Percentiles rank a stretch among this genome's conserved stretches.
These are phyloP conservation scores for Trinectes maculatus DNA, from an alignment of 2,113 vertebrate species.

Conservation along the genomic window DNA sequence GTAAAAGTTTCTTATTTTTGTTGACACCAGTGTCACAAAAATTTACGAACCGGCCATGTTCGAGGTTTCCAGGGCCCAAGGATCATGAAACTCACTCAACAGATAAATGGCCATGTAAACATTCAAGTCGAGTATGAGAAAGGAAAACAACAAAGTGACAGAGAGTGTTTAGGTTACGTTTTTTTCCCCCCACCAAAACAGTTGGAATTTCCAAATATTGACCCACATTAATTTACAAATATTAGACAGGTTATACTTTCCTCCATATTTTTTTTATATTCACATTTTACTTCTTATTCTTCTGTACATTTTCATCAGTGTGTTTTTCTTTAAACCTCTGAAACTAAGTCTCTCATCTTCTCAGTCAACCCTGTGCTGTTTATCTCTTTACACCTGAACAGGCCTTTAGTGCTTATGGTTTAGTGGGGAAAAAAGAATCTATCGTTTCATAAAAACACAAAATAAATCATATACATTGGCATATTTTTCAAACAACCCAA, in stretches of 20 bases:
- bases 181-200: constrained; percentile 9
- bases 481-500: constrained; percentile 28
- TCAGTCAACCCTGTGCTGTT: constrained; percentile 16
- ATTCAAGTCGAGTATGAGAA: constrained; percentile 46
- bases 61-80: constrained; percentile 44
- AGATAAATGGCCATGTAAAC: constrained; percentile 56
- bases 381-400: constrained; percentile 32
- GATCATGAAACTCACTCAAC: constrained; percentile 64
- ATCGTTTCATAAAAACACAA: constrained; percentile 32
- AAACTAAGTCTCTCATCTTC: constrained; percentile 24
- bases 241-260: background rate
- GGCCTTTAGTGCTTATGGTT: constrained; percentile 19
- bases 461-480: constrained; percentile 33
- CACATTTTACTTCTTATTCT: too few species aligned
- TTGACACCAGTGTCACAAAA: constrained; percentile 28
- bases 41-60: constrained; percentile 47
- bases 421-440: constrained; percentile 36
- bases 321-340: constrained; percentile 11
- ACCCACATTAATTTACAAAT: background rate
- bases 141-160: constrained; percentile 52
- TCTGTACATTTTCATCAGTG: background rate
- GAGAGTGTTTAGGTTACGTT: constrained; percentile 23
- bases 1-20: constrained; percentile 25
- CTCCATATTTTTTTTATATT: background rate
- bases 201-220: constrained; percentile 28